Base-by-base conservation (phyloP, 2,113 vertebrate species). In the Mellivora capensis region DNA sequence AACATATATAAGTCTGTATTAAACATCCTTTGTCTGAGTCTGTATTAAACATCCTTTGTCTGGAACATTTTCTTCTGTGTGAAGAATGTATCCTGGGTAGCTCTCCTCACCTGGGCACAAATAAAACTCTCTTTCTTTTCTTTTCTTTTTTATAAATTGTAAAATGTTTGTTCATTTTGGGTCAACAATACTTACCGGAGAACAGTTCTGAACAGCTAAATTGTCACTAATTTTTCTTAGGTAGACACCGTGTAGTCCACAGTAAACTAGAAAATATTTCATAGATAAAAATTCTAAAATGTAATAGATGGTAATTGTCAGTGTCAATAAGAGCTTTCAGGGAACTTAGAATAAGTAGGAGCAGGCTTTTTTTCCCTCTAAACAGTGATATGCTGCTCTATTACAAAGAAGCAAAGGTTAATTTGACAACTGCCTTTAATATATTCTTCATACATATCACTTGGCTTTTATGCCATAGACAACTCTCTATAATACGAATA, bases 361-460 rank as follows among this genome's bases (percentile, higher is more conserved):
- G 1, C 8, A 74, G 7, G 0, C 1, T 37, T 20, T 23, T 6
- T 23, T 23, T 3, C 6, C 44, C 1, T 12, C 4, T 27, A 79
- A 59, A 39, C 42, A 39, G 4, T 86, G 7, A 76, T 69, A 4
- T 69, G 90, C 86, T 86, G 20, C 23, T 77, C 3, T 49, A 25
- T 72, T 91, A 25, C 10, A 86, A 37, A 69, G 61, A 34, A 12
- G 4, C 21, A 54, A 90, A 72, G 6, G 34, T 77, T 84, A 69
- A 83, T 69, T 81, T 86, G 69, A 67, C 23, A 81, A 39, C 13
- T 76, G 3, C 7, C 4, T 87, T 80, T 88, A 57, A 31, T 91
- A 49, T 37, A 49, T 59, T 80, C 25, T 92, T 90, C n/a, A 89
- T 61, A 21, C 14, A 67, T 94, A n/a, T 77, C 6, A 79, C 3